Conservation (phyloP, 2,113 vertebrate species). For the Petromus typicus region DNA sequence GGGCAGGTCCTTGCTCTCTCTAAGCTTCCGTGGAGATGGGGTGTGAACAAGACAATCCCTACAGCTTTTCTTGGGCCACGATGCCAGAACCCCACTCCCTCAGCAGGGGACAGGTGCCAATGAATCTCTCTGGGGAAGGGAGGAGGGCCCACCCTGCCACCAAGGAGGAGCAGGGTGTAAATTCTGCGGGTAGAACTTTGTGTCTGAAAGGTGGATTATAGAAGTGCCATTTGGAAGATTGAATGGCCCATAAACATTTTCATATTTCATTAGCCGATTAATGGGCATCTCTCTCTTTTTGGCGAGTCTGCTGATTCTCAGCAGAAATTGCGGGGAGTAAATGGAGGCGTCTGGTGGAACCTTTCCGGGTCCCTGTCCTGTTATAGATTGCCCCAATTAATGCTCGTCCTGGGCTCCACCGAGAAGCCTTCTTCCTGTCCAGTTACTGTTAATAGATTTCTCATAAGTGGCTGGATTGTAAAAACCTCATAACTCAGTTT, state of each 20-base stretch:
- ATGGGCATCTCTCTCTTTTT: conserved; percentile 85
- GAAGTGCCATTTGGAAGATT: conserved; percentile 90
- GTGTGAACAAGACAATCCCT: not conserved
- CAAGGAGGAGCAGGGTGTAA: conserved; percentile 82
- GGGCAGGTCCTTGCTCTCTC: not conserved
- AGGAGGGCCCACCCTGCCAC: conserved; percentile 31
- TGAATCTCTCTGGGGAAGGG: conserved; percentile 75
- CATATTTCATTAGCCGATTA: conserved; percentile 92
- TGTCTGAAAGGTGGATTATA: conserved; percentile 89
- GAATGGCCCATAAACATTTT: conserved; percentile 91
- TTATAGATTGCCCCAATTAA: conserved; percentile 90
- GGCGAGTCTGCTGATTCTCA: conserved; percentile 89
- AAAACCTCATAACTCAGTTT: conserved; percentile 91
- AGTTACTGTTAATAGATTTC: conserved; percentile 91
- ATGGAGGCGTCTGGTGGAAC: conserved; percentile 84
- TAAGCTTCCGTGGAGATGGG: not conserved
- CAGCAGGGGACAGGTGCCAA: conserved; percentile 78
- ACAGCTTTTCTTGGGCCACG: not conserved
- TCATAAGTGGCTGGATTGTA: conserved; percentile 91
- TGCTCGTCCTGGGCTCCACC: conserved; percentile 82
- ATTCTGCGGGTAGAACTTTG: conserved; percentile 86
- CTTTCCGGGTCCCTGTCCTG: conserved; percentile 84
- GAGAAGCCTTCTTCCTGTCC: conserved; percentile 88
- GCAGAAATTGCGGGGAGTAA: conserved; percentile 87
- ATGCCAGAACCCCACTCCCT: not conserved